These are phyloP conservation scores for Parazoanthus atlanticus DNA, from an alignment of 92 coral and sea anemone genomes.

Conservation along the genomic window DNA sequence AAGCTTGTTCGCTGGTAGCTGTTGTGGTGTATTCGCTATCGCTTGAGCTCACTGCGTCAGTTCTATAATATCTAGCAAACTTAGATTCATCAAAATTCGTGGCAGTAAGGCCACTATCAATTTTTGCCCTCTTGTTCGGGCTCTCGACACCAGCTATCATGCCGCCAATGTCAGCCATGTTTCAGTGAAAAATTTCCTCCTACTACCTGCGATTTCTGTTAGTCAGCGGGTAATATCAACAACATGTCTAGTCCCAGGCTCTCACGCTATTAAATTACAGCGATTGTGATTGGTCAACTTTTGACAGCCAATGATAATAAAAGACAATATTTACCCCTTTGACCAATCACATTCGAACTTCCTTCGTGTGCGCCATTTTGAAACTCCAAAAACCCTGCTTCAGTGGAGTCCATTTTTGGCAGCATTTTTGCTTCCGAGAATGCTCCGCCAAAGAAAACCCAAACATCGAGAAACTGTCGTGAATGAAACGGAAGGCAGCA, in stretches of 20 bases:
- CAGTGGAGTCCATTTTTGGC: constrained; percentile 26
- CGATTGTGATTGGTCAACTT: constrained; percentile 70
- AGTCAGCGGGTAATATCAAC: constrained; percentile 97
- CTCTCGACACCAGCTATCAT: constrained; percentile 98
- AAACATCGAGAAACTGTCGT: constrained; percentile 32
- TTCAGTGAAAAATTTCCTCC: constrained; percentile 82
- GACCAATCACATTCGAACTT: constrained; percentile 72
- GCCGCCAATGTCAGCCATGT: constrained; percentile 92
- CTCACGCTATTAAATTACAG: constrained; percentile 29
- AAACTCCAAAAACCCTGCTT: constrained; percentile 23
- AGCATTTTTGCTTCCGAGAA: not conserved
- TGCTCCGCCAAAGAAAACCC: constrained; percentile 59
- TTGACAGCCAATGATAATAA: constrained; percentile 49
- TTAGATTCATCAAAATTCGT: constrained; percentile 99
- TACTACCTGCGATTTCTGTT: constrained; percentile 73
- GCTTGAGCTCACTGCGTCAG: constrained; percentile 89
- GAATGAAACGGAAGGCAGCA: constrained; percentile 46
- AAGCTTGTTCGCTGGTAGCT: constrained; percentile 76
- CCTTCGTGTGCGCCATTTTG: constrained; percentile 68
- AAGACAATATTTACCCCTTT: constrained; percentile 35
- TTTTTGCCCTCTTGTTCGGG: constrained; percentile 99
- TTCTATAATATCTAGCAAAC: constrained; percentile 99
- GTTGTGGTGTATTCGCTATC: constrained; percentile 80
- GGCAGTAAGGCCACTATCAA: constrained; percentile 95
- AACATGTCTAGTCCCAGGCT: constrained; percentile 90